Conservation (phyloP, 1,140 invertebrate species). For the Drosophila pseudoobscura region DNA sequence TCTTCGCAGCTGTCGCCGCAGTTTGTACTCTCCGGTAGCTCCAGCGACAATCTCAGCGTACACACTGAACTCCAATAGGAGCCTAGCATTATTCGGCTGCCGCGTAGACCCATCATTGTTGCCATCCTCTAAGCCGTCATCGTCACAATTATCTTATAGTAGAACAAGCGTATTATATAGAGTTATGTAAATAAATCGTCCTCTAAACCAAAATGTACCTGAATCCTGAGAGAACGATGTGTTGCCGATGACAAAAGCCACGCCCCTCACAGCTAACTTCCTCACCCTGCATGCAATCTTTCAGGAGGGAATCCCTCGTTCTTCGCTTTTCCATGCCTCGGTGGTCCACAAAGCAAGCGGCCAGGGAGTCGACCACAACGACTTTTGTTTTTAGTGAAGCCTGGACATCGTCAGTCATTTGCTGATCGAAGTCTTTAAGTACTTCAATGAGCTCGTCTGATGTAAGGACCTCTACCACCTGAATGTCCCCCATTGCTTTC, state of each 20-base stretch:
- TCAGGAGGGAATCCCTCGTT: slow-evolving; percentile 26
- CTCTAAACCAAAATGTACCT: slow-evolving; percentile 17
- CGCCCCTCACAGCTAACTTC: slow-evolving; percentile 33
- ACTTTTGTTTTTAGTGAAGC: slow-evolving; percentile 46
- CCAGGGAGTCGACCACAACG: slow-evolving; percentile 65
- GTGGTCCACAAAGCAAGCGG: slow-evolving; percentile 47
- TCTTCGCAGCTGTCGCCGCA: neutral
- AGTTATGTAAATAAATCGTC: slow-evolving; percentile 4
- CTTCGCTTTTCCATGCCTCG: slow-evolving; percentile 29
- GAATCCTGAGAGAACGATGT: slow-evolving; percentile 30
- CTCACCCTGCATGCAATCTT: slow-evolving; percentile 46
- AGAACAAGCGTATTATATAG: slow-evolving; percentile 8
- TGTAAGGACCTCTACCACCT: slow-evolving; percentile 27
- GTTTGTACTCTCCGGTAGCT: slow-evolving; percentile 21
- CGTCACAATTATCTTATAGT: too few relatives aligned
- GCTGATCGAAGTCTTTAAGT: slow-evolving; percentile 28
- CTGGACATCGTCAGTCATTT: slow-evolving; percentile 3
- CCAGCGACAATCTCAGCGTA: slow-evolving; percentile 48
- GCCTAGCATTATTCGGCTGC: slow-evolving; percentile 34
- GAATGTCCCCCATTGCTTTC: slow-evolving; percentile 40
- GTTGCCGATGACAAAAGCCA: slow-evolving; percentile 58
- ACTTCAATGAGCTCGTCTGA: slow-evolving; percentile 35
- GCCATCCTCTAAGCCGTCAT: slow-evolving; percentile 26
- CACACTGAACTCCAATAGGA: slow-evolving; percentile 62
- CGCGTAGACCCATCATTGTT: slow-evolving; percentile 6